Conservation (phyloP, 2,113 vertebrate species). For the Nothocercus julius region DNA sequence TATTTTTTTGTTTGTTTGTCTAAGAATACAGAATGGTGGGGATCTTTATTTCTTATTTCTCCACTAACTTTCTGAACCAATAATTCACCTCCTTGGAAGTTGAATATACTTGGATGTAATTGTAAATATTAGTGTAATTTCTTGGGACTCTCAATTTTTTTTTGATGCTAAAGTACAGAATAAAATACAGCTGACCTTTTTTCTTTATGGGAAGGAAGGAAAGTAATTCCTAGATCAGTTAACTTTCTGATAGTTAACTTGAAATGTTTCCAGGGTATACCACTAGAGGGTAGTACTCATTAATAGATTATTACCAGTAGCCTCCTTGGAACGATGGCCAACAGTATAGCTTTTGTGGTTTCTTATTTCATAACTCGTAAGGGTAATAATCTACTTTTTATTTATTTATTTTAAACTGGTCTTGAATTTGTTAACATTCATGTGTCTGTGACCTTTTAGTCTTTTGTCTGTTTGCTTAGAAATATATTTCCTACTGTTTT, state of each 20-base stretch:
- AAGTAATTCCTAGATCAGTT: not conserved
- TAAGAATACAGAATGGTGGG: not conserved
- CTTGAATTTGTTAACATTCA: not conserved
- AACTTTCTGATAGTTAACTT: not conserved
- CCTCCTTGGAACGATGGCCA: not conserved
- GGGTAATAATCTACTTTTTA: not conserved
- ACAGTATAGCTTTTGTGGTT: not conserved
- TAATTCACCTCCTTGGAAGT: not conserved
- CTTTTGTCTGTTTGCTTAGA: not conserved
- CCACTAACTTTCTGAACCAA: not conserved
- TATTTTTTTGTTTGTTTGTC: not conserved
- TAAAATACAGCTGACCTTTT: not conserved
- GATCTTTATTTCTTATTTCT: not conserved
- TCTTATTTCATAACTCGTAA: not conserved
- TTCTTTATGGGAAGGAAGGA: not conserved
- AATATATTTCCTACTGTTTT: not conserved
- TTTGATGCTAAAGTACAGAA: fast-evolving
- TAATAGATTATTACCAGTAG: not conserved
- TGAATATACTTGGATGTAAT: fast-evolving
- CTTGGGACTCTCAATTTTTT: not conserved
- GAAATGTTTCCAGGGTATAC: not conserved
- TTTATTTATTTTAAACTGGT: not conserved
- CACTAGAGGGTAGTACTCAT: conserved; percentile 55
- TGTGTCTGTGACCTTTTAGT: fast-evolving
- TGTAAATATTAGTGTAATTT: not conserved